Evolutionary conservation across 2,797 vertebrate species (phyloP).

Genomic region (Eutrigla gurnardus): DNA sequence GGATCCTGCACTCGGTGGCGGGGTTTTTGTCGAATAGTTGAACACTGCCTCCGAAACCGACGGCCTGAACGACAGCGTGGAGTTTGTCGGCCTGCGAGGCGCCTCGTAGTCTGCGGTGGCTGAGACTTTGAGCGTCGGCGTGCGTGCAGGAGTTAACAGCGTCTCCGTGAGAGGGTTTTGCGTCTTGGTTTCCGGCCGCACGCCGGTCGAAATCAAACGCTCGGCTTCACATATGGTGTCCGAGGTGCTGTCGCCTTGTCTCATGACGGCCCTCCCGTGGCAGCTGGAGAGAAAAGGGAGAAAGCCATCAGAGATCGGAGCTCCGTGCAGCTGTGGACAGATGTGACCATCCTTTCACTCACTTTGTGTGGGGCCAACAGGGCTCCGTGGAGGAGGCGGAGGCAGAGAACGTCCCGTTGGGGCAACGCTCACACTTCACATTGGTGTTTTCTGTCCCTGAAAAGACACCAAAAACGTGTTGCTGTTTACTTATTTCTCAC

Average conservation of each 20-base stretch:
- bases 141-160: neutral
- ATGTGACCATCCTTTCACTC: conserved; percentile 41
- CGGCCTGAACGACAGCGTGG: neutral
- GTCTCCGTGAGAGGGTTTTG: accelerated
- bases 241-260: conserved; percentile 44
- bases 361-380: conserved; percentile 77
- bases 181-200: neutral
- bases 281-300: conserved; percentile 70
- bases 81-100: neutral
- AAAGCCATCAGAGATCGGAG: conserved; percentile 27
- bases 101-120: neutral
- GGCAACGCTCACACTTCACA: conserved; percentile 68
- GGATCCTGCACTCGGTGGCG: too few relatives aligned
- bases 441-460: conserved; percentile 65
- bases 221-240: conserved; percentile 68
- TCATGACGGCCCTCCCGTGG: conserved; percentile 34
- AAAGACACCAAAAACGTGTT: conserved; percentile 30
- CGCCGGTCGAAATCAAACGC: accelerated
- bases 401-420: conserved; percentile 73
- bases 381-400: conserved; percentile 22
- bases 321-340: neutral
- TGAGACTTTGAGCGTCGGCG: neutral
- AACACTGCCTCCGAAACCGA: neutral
- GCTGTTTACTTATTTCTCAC: conserved; percentile 7
- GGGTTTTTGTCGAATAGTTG: neutral